Conservation (phyloP, 1,140 invertebrate species). For the Pinna nobilis region DNA sequence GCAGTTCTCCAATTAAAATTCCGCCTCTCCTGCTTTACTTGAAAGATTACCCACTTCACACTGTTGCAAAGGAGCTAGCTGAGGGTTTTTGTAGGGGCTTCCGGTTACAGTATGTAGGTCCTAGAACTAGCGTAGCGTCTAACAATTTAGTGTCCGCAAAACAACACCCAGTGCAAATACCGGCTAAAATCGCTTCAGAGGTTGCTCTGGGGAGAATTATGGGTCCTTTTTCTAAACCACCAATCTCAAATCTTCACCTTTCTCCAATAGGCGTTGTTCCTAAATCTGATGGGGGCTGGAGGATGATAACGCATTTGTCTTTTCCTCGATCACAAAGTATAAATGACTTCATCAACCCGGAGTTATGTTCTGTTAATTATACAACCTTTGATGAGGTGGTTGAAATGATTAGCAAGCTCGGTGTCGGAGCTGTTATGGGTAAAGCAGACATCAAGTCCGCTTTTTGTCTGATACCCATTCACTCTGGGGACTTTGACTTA, state of each 20-base stretch:
- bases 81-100: constrained; percentile 13
- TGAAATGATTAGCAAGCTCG: background rate
- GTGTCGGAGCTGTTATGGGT: background rate
- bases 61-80: background rate
- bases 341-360: constrained; percentile 4
- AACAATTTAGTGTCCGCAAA: constrained; percentile 20
- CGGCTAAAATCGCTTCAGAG: constrained; percentile 5
- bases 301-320: constrained; percentile 25
- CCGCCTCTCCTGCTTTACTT: background rate
- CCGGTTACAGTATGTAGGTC: constrained; percentile 10
- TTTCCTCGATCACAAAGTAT: constrained; percentile 22
- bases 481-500: constrained; percentile 21
- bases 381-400: constrained; percentile 17
- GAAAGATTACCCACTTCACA: background rate
- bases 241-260: constrained; percentile 17
- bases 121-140: background rate
- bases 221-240: constrained; percentile 1
- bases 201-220: constrained; percentile 4
- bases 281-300: constrained; percentile 20
- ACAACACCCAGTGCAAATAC: background rate
- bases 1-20: background rate
- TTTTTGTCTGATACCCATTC: background rate
- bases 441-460: background rate
- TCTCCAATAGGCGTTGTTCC: constrained; percentile 18
- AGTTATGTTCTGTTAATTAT: background rate